Evolutionary conservation across 2,113 vertebrate genomes (phyloP), one percentile per base, ranked within the genome.

Genomic region (Galeopterus variegatus): DNA sequence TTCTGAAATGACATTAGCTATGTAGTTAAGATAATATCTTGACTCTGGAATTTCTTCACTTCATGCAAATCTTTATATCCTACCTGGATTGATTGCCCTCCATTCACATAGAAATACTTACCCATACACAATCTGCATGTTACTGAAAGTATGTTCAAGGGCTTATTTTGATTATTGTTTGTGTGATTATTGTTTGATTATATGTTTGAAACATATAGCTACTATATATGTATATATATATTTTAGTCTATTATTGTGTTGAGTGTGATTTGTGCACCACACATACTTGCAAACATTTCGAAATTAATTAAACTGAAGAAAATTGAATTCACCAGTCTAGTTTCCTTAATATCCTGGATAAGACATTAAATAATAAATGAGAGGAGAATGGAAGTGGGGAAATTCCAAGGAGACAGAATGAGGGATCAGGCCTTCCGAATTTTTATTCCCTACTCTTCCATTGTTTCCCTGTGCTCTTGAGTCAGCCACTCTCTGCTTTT

Each of bases 261-360:
- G 31, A 70, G n/a, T 77, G 54, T 92, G 60, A 65, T 90, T 90
- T 79, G 65, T 94, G 56, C 60, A 90, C 48, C 11, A 73, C 21
- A 28, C 50, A 82, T 77, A 88, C 75, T 85, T 81, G 48, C 28
- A 58, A 93, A 80, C 69, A 80, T 96, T 95, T 97, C 84, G 41
- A 82, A 91, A 94, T 97, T 96, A 96, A 96, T 95, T 97, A 97
- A 93, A 92, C 93, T 67, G 69, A 75, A 85, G 64, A 89, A 89
- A 89, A 96, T 77, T 96, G 87, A 97, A 97, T 92, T 94, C 65
- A 33, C 31, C 73, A 21, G 36, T 48, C 60, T 79, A 79, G 65
- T 50, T 85, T 92, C 75, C 86, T 97, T 95, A 92, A 95, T 95
- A 95, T 92, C 76, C 72, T 89, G n/a, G 60, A 70, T 97, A 89